Base-by-base conservation (phyloP, 2,888 invertebrate genomes). In the Plemyria rubiginata region DNA sequence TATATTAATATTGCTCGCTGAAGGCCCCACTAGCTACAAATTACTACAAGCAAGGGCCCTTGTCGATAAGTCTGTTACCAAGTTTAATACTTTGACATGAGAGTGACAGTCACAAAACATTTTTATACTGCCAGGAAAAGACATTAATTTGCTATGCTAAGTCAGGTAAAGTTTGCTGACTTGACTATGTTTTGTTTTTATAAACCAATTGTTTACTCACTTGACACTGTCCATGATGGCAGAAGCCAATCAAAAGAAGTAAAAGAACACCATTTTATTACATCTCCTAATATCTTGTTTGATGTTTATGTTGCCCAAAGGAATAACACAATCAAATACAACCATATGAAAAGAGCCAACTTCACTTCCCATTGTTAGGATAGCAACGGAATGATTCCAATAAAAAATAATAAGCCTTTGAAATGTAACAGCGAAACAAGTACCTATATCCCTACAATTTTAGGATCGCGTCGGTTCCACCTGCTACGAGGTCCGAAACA, bases 391-490 rank as follows among this genome's bases (percentile, higher is more conserved):
- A 65, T 67, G 59, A 66, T 66, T 66, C 64, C 55, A 62, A 69
- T 71, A 69, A 70, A 70, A 70, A 63, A 63, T 70, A 75, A 76
- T 72, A 71, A 69, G 64, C 61, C 65, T 60, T 68, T 68, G 59
- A 49, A 65, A 73, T 22, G 22, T 22, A 67, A 74, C 68, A 70
- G 72, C 66, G 64, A 58, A 49, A 58, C 68, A 67, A 66, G 67
- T 55, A 70, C 48, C 22, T 22, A 22, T 51, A 59, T 13, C 0
- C 45, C 45, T 45, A 45, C 11, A 45, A 16, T 45, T 16, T 58
- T 49, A 70, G 68, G 65, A 52, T 28, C 58, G 53, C 38, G 57
- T 68, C 66, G 61, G 49, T 29, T 45, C 68, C 68, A 76, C 73
- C 70, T 74, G 72, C 67, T 70, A 43, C 65, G 29, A 49, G 70